Base-by-base conservation (phyloP, 2,797 vertebrate genomes). In the Enteromius unitaeniatus region DNA sequence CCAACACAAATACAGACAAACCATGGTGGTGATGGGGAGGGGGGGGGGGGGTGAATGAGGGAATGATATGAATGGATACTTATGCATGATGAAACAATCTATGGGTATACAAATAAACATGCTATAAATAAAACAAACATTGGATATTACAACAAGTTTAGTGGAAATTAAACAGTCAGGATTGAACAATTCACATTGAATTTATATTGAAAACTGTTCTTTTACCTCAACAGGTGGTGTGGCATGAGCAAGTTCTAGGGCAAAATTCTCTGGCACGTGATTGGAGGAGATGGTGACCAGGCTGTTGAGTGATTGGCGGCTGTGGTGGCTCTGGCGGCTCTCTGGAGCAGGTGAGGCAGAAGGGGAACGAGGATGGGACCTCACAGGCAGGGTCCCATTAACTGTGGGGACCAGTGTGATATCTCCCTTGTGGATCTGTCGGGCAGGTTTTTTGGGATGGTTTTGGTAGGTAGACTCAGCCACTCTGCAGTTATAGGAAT, bases 341-440 rank as follows among this genome's bases (percentile, higher is more conserved):
- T 98, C 98, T 65, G 97, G 93, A 26, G 96, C 94, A 0, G 98
- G 98, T 2, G 98, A 99, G 0, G 97, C 95, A 0, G 97, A 96
- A 0, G 97, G 97, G 1, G 98, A 96, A 81, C 94, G 94, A 31
- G 97, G 96, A 89, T 99, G 97, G 28, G 97, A 96, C 42, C 97
- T 93, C 68, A 98, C 95, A 47, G 98, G 97, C 11, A 99, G 92
- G 17, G 97, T 98, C 37, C 98, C 97, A 1, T 99, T 99, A 5
- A 97, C 89, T 0, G 97, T 98, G 0, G 98, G 98, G 58, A 99
- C 97, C 88, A 99, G 88, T 0, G 97, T 99, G 78, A 99, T 99
- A 91, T 99, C 98, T 0, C 96, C 96, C 90, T 99, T 99, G 94
- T 99, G 97, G 88, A 99, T 99, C 92, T 99, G 98, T 84, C 97